phyloP scores from a whole-genome alignment of 37 sponge, comb jelly and placozoan genomes.

The Tethya wilhelma region DNA sequence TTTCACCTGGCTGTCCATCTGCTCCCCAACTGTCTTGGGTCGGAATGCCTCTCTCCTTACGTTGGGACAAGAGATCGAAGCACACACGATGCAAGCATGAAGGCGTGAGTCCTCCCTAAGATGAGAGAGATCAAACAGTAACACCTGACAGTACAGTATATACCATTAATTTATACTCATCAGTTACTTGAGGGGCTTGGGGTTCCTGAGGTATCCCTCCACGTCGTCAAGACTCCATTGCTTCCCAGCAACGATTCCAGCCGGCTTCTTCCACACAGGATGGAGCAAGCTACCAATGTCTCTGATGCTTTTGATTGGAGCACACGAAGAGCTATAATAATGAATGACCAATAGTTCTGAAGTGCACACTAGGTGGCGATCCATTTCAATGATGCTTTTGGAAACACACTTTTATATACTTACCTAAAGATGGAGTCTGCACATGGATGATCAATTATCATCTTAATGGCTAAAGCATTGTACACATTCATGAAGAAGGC shows the following conservation, averaged over 20 bases:
- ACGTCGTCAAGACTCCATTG: constrained; percentile 62
- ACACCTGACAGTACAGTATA: not conserved
- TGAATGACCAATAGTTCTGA: not conserved
- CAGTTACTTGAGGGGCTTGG: constrained; percentile 57
- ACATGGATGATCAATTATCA: constrained; percentile 81
- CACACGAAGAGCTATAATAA: too few species aligned
- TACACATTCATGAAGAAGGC: constrained; percentile 84
- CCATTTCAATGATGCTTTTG: not conserved
- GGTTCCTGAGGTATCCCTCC: constrained; percentile 75
- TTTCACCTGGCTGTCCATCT: constrained; percentile 70
- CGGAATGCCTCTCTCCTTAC: constrained; percentile 66
- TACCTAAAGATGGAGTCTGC: constrained; percentile 17
- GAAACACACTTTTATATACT: not conserved
- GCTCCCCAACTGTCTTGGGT: constrained; percentile 27
- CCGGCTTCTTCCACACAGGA: constrained; percentile 72
- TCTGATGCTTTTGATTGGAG: constrained; percentile 65
- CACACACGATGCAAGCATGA: constrained; percentile 85
- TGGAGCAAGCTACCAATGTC: constrained; percentile 67
- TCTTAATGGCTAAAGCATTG: constrained; percentile 80
- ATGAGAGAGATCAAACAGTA: not conserved
- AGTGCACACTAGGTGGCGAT: not conserved
- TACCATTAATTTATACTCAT: not conserved
- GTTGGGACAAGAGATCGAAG: constrained; percentile 83
- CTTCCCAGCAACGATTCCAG: constrained; percentile 68
- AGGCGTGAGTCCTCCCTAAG: constrained; percentile 75